These are phyloP conservation scores for Heteromurus nitidus DNA, from an alignment of 2,888 invertebrate genomes.

Conservation along the genomic window DNA sequence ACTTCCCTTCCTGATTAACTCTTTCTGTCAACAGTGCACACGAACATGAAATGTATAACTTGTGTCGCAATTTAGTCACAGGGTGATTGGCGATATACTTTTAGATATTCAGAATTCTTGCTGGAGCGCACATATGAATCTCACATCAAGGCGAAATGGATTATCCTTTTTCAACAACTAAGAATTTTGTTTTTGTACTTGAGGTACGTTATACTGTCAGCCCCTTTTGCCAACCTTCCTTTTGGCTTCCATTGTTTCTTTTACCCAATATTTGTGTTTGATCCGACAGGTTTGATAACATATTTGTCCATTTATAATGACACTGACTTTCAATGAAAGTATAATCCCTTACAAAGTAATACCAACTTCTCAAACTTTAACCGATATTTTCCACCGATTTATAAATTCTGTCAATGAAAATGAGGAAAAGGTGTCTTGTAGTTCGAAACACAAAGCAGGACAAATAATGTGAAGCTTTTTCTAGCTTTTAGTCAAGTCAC, in stretches of 20 bases:
- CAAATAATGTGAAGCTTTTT: too few relatives aligned
- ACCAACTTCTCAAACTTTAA: too few relatives aligned
- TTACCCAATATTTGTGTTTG: conserved; percentile 53
- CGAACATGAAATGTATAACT: too few relatives aligned
- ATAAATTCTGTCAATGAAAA: too few relatives aligned
- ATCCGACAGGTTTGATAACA: conserved; percentile 62
- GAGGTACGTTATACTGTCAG: conserved; percentile 22
- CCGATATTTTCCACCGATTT: too few relatives aligned
- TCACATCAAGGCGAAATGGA: conserved; percentile 1
- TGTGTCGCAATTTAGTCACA: too few relatives aligned
- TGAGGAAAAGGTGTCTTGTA: too few relatives aligned
- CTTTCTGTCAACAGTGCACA: too few relatives aligned
- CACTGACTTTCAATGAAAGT: conserved; percentile 13
- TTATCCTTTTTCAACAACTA: conserved; percentile 10
- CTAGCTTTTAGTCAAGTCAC: too few relatives aligned
- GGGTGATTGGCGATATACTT: too few relatives aligned
- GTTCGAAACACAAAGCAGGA: too few relatives aligned
- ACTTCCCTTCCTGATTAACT: conserved; percentile 27
- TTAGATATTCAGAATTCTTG: not conserved
- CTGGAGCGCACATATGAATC: not conserved
- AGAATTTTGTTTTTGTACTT: conserved; percentile 3
- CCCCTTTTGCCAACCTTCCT: conserved; percentile 31
- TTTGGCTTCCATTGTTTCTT: conserved; percentile 31
- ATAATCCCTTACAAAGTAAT: not conserved
- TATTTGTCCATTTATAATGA: conserved; percentile 46